Evolutionary conservation across 2,113 vertebrate genomes (phyloP).

Genomic region (Pithys albifrons): DNA sequence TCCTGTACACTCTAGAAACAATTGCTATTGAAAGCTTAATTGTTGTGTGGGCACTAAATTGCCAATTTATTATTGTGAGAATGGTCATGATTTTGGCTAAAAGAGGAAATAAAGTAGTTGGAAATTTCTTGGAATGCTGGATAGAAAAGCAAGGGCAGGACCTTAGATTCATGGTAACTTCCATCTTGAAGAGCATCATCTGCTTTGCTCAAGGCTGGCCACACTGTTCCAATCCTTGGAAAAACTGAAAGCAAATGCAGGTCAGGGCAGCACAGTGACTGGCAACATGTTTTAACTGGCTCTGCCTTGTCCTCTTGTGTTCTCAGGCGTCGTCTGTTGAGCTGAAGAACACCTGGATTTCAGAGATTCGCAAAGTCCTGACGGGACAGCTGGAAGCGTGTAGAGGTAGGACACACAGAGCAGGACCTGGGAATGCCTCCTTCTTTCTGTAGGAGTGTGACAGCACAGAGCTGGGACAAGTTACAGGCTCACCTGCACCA

Average conservation of each 20-base stretch:
- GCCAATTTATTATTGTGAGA: background rate
- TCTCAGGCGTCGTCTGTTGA: conserved; percentile 91
- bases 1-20: background rate
- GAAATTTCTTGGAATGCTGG: background rate
- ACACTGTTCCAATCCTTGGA: background rate
- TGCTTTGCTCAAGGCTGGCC: background rate
- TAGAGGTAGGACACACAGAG: conserved; percentile 78
- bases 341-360: conserved; percentile 93
- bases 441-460: background rate
- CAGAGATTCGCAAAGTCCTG: conserved; percentile 92
- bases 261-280: background rate
- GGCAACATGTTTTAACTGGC: background rate
- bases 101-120: background rate
- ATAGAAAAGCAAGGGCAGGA: background rate
- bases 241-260: background rate
- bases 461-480: background rate
- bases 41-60: background rate
- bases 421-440: background rate
- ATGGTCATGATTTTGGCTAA: background rate
- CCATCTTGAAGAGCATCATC: background rate
- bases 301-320: conserved; percentile 23
- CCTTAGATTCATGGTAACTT: background rate
- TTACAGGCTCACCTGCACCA: background rate
- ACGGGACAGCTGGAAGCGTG: conserved; percentile 88
- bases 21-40: background rate